Conservation (phyloP, 2,888 invertebrate genomes). For the Agriopis aurantiaria region DNA sequence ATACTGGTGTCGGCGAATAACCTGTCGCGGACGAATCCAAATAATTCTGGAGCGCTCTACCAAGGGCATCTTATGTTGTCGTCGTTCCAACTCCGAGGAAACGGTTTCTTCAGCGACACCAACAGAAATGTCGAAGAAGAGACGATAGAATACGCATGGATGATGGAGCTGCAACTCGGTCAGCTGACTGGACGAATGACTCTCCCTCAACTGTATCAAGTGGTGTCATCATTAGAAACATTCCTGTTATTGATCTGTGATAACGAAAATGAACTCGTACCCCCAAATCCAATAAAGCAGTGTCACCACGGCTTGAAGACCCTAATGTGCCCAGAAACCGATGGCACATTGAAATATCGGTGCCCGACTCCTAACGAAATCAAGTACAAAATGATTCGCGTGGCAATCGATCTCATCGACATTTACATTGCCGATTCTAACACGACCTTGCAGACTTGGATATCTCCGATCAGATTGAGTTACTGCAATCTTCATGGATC, state of each 20-base stretch:
- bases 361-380: conserved; percentile 94
- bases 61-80: conserved; percentile 95
- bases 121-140: conserved; percentile 96
- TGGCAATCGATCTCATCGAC: conserved; percentile 95
- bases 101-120: conserved; percentile 98
- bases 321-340: conserved; percentile 89
- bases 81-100: conserved; percentile 95
- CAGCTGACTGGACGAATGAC: conserved; percentile 97
- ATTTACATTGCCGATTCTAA: conserved; percentile 96
- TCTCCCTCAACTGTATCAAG: conserved; percentile 94
- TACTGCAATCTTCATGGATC: conserved; percentile 98
- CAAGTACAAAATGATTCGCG: conserved; percentile 97
- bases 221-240: conserved; percentile 95
- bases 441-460: conserved; percentile 94
- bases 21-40: conserved; percentile 87
- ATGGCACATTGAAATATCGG: conserved; percentile 89
- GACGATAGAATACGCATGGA: conserved; percentile 98
- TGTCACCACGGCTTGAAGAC: conserved; percentile 93
- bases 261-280: conserved; percentile 95
- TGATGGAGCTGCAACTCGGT: conserved; percentile 97
- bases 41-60: conserved; percentile 84
- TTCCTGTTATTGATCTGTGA: conserved; percentile 94
- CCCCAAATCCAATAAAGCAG: conserved; percentile 91
- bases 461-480: conserved; percentile 95
- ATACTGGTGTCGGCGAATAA: conserved; percentile 93